Evolutionary conservation across 2,113 vertebrate genomes (phyloP), one percentile per base, ranked within the genome.

Genomic region (Ginglymostoma cirratum): DNA sequence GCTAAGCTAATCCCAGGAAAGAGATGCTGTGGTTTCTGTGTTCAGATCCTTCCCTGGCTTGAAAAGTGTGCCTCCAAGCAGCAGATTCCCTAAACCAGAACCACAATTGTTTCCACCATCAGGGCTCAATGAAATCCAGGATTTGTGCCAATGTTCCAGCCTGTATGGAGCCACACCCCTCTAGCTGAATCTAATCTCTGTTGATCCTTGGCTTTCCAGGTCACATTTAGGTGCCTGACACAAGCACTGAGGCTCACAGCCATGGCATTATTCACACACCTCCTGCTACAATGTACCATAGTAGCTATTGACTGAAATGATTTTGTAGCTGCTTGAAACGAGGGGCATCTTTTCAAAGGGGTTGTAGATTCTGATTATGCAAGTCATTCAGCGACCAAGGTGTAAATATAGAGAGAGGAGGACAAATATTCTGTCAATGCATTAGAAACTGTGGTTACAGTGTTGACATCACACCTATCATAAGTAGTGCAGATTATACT

Each of bases 61-160:
- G 96, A 99, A 98, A 19, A 99, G 97, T 99, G 99, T 96, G 99
- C 98, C 96, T 99, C 98, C 99, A 99, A 99, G 4, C 98, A 99
- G 96, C 98, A 99, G 0, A 98, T 98, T 0, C 99, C 98, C 96
- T 98, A 97, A 0, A 97, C 97, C 94, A 99, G 97, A 96, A 98
- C 67, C 95, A 99, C 34, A 65, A 99, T 85, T 1, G 99, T 98
- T 0, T 98, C 97, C 80, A 98, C 98, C 96, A 99, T 98, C 34
- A 99, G 96, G 0, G 52, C 96, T 38, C 98, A 98, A 99, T 0
- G 99, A 99, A 85, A 99, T 97, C 99, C 99, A 99, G 96, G 98
- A 97, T 0, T 96, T 97, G 96, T 97, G 97, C 96, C 98, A 99
- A 96, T 97, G 99, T 3, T 98, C 97, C 23, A 99, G 65, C 0